Base-by-base conservation (phyloP, 2,113 vertebrate genomes). In the Serranochromis macrocephalus region DNA sequence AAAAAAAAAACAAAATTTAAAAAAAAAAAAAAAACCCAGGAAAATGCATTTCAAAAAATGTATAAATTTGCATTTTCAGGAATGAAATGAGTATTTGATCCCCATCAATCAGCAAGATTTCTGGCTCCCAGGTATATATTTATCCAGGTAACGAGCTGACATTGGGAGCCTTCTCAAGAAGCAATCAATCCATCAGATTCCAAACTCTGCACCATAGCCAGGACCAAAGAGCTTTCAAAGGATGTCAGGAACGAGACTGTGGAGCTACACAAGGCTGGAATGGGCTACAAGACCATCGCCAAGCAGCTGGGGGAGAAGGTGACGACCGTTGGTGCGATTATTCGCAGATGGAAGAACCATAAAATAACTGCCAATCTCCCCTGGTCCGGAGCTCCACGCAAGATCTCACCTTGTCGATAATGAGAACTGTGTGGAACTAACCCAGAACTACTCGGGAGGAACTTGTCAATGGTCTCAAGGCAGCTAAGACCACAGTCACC, bases 311-410 rank as follows among this genome's bases (percentile, higher is more conserved):
- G 45, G 13, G 45, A 47, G 0, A 45, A 16, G 45, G 14, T 4
- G 45, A 47, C 45, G 7, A 47, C 45, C 0, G 2, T 21, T 2
- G 51, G 51, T 54, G 51, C 9, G 19, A 53, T 53, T 53, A 53
- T 53, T 53, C 0, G 9, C 5, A 53, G 0, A 53, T 53, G 49
- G 49, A n/a, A 53, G 0, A n/a, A 53, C 49, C 3, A 53, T 53
- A n/a, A n/a, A 53, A 53, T 51, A 9, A 51, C 17, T 0, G 49
- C 49, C 49, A 51, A 51, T n/a, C 49, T 51, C 49, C 49, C 17
- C 0, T 0, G 49, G 49, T 51, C 49, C 0, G 0, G 17, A n/a
- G 49, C 17, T n/a, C 17, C 17, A 51, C 8, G 5, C 49, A 47
- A 49, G 45, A 17, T 0, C 45, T 49, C 45, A 49, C 33, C 33